Percentiles rank a stretch among this genome's conserved stretches.
phyloP scores from a whole-genome alignment of 53 echinoderm and acorn worm genomes.

The Pentamera pediparva region DNA sequence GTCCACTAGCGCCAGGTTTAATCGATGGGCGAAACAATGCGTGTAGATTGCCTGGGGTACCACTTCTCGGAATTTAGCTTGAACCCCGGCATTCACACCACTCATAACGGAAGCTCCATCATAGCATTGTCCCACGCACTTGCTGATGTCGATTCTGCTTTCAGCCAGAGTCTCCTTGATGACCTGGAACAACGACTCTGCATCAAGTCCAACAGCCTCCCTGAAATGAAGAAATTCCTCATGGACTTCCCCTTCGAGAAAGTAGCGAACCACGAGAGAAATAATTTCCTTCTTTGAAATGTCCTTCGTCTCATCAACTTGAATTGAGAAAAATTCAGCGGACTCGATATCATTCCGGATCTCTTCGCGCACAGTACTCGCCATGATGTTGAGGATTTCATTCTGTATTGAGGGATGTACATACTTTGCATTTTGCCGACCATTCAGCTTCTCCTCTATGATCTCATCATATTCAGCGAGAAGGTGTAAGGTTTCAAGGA shows the following conservation, averaged over 20 bases:
- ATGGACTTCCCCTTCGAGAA: conserved; percentile 3
- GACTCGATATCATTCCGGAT: conserved; percentile 19
- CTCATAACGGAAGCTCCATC: conserved; percentile 54
- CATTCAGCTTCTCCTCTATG: background rate
- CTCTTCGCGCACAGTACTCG: background rate
- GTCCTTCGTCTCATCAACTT: conserved; percentile 48
- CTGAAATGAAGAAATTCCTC: conserved; percentile 42
- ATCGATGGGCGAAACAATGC: conserved; percentile 23
- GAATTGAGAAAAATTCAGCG: conserved; percentile 22
- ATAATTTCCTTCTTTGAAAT: conserved; percentile 33
- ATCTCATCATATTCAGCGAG: conserved; percentile 5
- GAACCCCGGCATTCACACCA: conserved; percentile 34
- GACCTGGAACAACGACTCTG: conserved; percentile 5
- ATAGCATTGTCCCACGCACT: conserved; percentile 43
- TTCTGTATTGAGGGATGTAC: conserved; percentile 1
- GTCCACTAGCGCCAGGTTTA: conserved; percentile 25
- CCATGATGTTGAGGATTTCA: conserved; percentile 15
- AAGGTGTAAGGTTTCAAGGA: background rate
- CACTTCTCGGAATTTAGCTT: conserved; percentile 15
- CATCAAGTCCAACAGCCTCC: conserved; percentile 38
- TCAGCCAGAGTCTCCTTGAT: conserved; percentile 23
- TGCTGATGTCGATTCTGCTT: conserved; percentile 6
- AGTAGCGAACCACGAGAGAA: conserved; percentile 34
- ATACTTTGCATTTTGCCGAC: conserved; percentile 18
- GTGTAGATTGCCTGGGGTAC: conserved; percentile 28